phyloP scores from a whole-genome alignment of 2,888 invertebrate genomes.

The Spicauda simplicius region DNA sequence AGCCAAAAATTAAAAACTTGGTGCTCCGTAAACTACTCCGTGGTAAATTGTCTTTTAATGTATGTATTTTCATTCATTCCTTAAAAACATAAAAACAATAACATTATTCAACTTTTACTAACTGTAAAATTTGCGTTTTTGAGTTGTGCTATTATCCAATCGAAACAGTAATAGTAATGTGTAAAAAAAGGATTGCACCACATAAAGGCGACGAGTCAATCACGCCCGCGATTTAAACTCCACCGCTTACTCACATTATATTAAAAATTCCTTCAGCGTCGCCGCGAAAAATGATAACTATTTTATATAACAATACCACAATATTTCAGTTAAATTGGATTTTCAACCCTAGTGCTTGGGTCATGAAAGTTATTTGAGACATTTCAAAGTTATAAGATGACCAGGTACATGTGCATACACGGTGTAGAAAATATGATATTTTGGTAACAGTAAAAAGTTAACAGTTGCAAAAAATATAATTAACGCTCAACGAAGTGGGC shows the following conservation, averaged over 20 bases:
- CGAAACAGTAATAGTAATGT: too few species aligned
- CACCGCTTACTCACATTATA: slow-evolving; percentile 4
- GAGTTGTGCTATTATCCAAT: too few species aligned
- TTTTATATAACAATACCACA: slow-evolving; percentile 22
- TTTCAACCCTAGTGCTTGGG: slow-evolving; percentile 10
- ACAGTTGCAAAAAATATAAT: too few species aligned
- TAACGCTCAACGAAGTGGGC: too few species aligned
- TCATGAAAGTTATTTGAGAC: neutral
- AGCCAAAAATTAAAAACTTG: too few species aligned
- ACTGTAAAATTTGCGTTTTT: too few species aligned
- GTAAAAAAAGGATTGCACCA: too few species aligned
- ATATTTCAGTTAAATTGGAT: slow-evolving; percentile 13
- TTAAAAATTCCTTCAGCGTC: slow-evolving; percentile 33
- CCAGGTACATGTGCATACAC: neutral
- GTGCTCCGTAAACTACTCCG: too few species aligned
- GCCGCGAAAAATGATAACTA: slow-evolving; percentile 29
- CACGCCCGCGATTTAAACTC: slow-evolving; percentile 24
- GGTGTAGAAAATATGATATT: neutral
- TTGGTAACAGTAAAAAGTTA: neutral
- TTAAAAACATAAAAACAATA: too few species aligned
- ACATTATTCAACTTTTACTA: too few species aligned
- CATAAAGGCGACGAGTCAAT: slow-evolving; percentile 20
- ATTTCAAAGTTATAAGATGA: slow-evolving; percentile 9
- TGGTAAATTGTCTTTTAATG: too few species aligned
- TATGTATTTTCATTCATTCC: too few species aligned